These are phyloP conservation scores for Eumaeus atala DNA, from an alignment of 1,140 invertebrate genomes.

Conservation along the genomic window DNA sequence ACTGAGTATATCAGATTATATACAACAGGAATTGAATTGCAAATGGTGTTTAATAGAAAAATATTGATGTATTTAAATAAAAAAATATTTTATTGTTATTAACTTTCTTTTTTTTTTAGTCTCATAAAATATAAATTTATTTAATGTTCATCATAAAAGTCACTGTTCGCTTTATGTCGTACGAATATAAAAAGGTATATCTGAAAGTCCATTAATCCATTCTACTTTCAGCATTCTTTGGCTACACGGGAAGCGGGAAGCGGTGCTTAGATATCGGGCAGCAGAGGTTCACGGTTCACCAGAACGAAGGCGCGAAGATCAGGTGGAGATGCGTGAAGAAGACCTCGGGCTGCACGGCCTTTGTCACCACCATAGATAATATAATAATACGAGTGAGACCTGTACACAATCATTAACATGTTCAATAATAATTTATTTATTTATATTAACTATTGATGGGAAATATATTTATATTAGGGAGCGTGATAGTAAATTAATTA, in stretches of 20 bases:
- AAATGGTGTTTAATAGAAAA: no score
- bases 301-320: conserved; percentile 48
- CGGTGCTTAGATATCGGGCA: conserved; percentile 43
- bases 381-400: conserved; percentile 44
- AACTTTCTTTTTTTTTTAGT: no score
- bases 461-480: no score
- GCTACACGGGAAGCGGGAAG: conserved; percentile 42
- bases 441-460: background rate
- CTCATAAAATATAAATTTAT: no score
- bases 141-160: no score
- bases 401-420: conserved; percentile 41
- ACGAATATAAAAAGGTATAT: background rate
- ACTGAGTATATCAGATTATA: no score
- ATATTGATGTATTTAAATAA: no score
- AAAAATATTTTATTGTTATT: no score
- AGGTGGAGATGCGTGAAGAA: conserved; percentile 56
- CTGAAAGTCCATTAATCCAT: background rate
- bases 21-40: no score
- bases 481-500: no score
- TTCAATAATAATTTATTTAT: no score
- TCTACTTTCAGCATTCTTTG: conserved; percentile 48
- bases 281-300: conserved; percentile 47
- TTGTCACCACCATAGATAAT: conserved; percentile 54
- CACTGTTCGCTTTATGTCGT: no score
- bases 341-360: conserved; percentile 43